Percentiles rank a stretch among this genome's conserved stretches.
phyloP scores from a whole-genome alignment of 2,113 vertebrate genomes.

The Peromyscus polionotus region DNA sequence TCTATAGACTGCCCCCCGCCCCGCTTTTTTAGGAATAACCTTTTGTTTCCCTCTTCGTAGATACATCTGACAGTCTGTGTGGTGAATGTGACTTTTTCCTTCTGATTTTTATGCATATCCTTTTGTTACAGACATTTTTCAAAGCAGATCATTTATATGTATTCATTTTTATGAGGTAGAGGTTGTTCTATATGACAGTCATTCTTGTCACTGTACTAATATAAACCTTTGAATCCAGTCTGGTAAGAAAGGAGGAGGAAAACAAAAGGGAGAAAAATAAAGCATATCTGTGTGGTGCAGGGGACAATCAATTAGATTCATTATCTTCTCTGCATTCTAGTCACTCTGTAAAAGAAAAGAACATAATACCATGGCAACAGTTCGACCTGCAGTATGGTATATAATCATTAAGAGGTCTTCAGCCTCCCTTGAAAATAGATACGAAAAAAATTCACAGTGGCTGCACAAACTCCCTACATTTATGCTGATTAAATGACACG shows the following conservation, averaged over 20 bases:
- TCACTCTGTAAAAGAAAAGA: constrained; percentile 87
- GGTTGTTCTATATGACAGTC: constrained; percentile 76
- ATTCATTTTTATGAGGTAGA: constrained; percentile 65
- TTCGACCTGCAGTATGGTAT: constrained; percentile 87
- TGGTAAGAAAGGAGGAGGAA: constrained; percentile 79
- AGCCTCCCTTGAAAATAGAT: constrained; percentile 86
- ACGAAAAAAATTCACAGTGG: constrained; percentile 82
- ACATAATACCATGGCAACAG: constrained; percentile 90
- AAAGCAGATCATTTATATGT: constrained; percentile 79
- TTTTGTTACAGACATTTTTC: constrained; percentile 78
- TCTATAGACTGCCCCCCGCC: not conserved
- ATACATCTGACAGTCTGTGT: constrained; percentile 71
- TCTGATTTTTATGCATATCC: constrained; percentile 69
- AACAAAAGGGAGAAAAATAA: constrained; percentile 84
- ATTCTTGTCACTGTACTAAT: constrained; percentile 76
- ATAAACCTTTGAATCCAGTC: constrained; percentile 73
- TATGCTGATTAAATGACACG: constrained; percentile 91
- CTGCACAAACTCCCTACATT: constrained; percentile 86
- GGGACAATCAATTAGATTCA: constrained; percentile 88
- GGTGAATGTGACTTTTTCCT: constrained; percentile 66
- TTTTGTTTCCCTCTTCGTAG: constrained; percentile 44
- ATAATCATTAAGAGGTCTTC: constrained; percentile 89
- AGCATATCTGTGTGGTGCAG: constrained; percentile 82
- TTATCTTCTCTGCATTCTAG: constrained; percentile 90
- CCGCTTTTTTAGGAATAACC: not conserved